Evolutionary conservation across 2,888 invertebrate species (phyloP).

Genomic region (Penaeus monodon): DNA sequence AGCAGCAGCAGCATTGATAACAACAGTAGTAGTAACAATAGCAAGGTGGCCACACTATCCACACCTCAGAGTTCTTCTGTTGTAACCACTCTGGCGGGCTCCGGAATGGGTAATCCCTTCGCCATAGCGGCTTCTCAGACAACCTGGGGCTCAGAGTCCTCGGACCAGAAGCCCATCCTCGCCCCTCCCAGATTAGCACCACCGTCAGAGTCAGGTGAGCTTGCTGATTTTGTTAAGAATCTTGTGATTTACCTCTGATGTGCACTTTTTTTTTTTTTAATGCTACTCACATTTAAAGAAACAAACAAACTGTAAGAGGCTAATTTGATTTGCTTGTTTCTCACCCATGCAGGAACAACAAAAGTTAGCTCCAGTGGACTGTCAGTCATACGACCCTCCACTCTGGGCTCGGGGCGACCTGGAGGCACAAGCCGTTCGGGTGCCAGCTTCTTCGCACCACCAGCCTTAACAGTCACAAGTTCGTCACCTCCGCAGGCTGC

Average conservation of each 20-base stretch:
- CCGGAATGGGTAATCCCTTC: constrained; percentile 54
- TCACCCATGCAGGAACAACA: constrained; percentile 1
- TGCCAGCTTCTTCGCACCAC: constrained; percentile 36
- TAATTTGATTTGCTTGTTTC: no score
- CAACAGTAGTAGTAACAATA: constrained; percentile 28
- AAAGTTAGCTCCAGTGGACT: constrained; percentile 32
- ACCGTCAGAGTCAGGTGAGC: constrained; percentile 37
- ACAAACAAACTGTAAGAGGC: no score
- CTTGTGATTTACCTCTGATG: not conserved
- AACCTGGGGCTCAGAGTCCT: constrained; percentile 53
- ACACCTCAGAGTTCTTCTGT: constrained; percentile 7
- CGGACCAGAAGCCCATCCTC: constrained; percentile 50
- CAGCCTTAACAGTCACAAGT: constrained; percentile 48
- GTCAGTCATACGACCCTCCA: constrained; percentile 37
- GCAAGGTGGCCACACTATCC: constrained; percentile 8
- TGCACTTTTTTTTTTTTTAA: not conserved
- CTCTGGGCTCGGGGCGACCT: constrained; percentile 22
- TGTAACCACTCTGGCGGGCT: constrained; percentile 28
- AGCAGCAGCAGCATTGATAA: constrained; percentile 14
- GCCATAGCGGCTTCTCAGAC: constrained; percentile 43
- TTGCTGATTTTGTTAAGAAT: not conserved
- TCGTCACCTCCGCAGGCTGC: constrained; percentile 49
- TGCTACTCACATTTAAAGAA: no score
- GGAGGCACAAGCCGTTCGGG: constrained; percentile 16
- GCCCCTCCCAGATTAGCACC: constrained; percentile 43